Conservation (phyloP, 2,888 invertebrate species). For the Eristalis tenax region DNA sequence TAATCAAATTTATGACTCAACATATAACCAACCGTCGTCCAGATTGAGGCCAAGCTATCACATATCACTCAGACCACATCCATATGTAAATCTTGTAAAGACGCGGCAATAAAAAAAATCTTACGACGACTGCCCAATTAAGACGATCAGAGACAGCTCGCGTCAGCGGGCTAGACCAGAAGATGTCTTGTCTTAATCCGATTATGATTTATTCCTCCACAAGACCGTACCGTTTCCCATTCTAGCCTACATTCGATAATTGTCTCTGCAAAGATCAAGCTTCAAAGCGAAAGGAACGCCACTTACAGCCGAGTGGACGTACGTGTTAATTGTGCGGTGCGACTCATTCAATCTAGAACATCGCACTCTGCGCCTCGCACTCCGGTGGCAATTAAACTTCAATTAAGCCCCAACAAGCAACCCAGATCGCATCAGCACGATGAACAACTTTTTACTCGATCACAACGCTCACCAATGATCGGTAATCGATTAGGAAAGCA, state of each 20-base stretch:
- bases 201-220: constrained; percentile 10
- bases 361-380: constrained; percentile 3
- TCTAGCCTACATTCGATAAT: constrained; percentile 33
- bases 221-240: constrained; percentile 10
- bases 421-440: background rate
- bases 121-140: constrained; percentile 9
- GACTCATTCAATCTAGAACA: constrained; percentile 15
- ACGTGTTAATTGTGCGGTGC: constrained; percentile 27
- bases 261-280: constrained; percentile 11
- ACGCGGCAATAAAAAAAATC: background rate
- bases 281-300: background rate
- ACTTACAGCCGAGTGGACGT: background rate
- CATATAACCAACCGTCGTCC: background rate
- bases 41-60: background rate
- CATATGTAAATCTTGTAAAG: background rate
- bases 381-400: constrained; percentile 36
- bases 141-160: background rate
- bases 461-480: background rate
- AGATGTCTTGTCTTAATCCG: constrained; percentile 11
- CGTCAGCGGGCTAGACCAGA: background rate
- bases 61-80: background rate
- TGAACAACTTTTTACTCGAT: background rate
- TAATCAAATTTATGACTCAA: constrained; percentile 1
- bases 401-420: constrained; percentile 25
- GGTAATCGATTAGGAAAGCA: background rate